These are phyloP conservation scores for rat (Rattus norvegicus) DNA, from an alignment of 2,113 vertebrate species.

Conservation along the genomic window DNA sequence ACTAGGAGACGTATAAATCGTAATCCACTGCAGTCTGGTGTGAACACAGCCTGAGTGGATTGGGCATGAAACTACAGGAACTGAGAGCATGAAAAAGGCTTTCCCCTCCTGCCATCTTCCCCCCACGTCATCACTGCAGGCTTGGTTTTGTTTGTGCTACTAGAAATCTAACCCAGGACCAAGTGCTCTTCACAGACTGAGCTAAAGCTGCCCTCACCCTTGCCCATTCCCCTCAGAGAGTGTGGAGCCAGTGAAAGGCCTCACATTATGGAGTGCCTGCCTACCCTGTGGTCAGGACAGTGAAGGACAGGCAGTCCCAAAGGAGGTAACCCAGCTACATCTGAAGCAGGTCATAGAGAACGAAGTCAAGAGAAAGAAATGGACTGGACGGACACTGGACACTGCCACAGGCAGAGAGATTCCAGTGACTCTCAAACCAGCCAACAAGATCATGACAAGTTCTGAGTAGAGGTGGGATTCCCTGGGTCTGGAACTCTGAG, in stretches of 20 bases:
- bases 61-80: not conserved
- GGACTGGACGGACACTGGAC: not conserved
- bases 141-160: not conserved
- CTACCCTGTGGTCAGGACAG: not conserved
- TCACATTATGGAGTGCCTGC: not conserved
- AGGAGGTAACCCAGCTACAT: not conserved
- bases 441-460: not conserved
- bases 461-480: not conserved
- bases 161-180: not conserved
- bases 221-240: not conserved
- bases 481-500: not conserved
- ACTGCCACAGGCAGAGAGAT: not conserved
- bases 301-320: not conserved
- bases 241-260: not conserved
- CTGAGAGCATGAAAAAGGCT: no score
- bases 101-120: not conserved
- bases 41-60: not conserved
- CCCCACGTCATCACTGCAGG: not conserved
- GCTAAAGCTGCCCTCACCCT: not conserved
- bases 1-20: not conserved
- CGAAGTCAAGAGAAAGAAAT: not conserved
- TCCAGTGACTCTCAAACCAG: not conserved
- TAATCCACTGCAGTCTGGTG: not conserved
- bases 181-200: not conserved
- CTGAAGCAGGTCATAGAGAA: accelerated